These are phyloP conservation scores for Maccullochella peelii DNA, from an alignment of 2,113 vertebrate species.

Conservation along the genomic window DNA sequence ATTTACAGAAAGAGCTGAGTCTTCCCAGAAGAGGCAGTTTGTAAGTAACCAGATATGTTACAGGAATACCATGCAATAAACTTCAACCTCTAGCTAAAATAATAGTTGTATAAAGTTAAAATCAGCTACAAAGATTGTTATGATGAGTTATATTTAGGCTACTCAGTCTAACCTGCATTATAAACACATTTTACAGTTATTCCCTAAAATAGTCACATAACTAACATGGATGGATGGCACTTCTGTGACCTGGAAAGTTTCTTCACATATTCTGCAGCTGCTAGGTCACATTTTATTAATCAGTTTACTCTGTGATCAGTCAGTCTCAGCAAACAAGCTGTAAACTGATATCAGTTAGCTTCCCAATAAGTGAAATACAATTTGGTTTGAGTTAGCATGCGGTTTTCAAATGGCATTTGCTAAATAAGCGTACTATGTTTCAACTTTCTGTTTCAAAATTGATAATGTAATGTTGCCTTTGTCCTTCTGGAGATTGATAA, in stretches of 20 bases:
- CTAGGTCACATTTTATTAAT: neutral
- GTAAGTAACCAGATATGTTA: conserved; percentile 87
- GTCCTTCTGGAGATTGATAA: neutral
- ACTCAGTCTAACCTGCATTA: neutral
- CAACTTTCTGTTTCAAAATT: neutral
- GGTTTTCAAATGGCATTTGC: neutral
- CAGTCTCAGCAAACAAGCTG: neutral
- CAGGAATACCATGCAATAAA: neutral
- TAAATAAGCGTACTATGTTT: neutral
- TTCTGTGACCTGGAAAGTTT: neutral
- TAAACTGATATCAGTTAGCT: neutral
- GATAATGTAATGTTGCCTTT: neutral
- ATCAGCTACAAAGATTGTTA: neutral
- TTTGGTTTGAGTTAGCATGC: neutral
- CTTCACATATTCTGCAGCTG: neutral
- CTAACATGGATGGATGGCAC: neutral
- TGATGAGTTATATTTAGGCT: neutral
- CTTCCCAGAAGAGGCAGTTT: conserved; percentile 98
- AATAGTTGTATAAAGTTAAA: neutral
- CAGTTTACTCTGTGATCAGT: neutral
- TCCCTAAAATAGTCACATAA: neutral
- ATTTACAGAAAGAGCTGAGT: conserved; percentile 96
- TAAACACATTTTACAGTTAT: neutral
- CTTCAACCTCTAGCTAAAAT: neutral
- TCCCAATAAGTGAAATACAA: neutral